Base-by-base conservation (phyloP, 2,888 invertebrate genomes). In the Entomobrya proxima region DNA sequence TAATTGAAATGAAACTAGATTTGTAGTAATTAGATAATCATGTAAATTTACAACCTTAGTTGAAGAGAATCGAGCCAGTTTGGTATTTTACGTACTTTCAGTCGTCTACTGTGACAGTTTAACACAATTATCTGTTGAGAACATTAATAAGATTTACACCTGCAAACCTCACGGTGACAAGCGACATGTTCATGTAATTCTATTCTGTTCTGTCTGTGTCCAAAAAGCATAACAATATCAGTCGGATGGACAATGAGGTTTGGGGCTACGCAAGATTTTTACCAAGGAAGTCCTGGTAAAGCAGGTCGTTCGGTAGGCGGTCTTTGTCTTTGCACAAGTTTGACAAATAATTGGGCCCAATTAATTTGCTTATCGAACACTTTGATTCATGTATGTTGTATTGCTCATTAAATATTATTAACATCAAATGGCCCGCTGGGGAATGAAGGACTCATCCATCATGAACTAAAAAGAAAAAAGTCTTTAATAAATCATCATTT, bases 331-430 rank as follows among this genome's bases (percentile, higher is more conserved):
- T 32, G 11, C 61, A 18, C 32, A 67, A 18, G 2, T 50, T 64
- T 76, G 80, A 76, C 76, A 86, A 67, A 55, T 86, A 86, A 86
- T 86, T 86, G 85, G 75, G 27, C 7, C 74, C 85, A 86, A 86
- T 86, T 86, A 86, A 81, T 58, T 79, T 69, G 58, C 52, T 50
- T 72, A 84, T 84, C 78, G 30, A 50, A 58, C 78, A 78, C 15
- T 78, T 61, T 69, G 35, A 24, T 30, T 77, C 27, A 21, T 6
- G 44, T 21, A 69, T 44, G 24, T 27, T 69, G 15, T 21, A 13
- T 30, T 69, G 27, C 69, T 69, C 69, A 69, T 69, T 69, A 69
- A 69, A 69, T 40, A 37, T 44, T 69, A 9, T 44, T 27, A 69
- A 5, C 27, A 0, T 69, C 5, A 13, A 44, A 5, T 37, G 64